Conservation (phyloP, 53 echinoderm and acorn worm species). For the Holothuria scabra region DNA sequence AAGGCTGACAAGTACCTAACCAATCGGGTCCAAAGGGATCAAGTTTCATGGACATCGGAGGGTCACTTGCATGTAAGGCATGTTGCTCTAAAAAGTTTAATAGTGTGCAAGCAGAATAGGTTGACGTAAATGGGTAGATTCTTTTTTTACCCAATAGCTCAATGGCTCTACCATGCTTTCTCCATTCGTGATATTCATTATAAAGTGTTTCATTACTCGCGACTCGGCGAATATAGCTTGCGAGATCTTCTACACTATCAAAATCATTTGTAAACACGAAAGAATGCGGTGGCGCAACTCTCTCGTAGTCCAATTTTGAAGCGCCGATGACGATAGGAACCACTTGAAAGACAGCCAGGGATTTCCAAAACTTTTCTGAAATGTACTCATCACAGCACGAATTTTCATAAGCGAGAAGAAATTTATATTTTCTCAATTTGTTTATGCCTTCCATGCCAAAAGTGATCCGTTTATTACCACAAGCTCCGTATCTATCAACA, state of each 20-base stretch:
- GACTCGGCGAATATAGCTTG: conserved; percentile 9
- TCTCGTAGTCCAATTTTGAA: neutral
- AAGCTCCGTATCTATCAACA: conserved; percentile 19
- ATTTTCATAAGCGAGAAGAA: conserved; percentile 9
- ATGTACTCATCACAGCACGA: conserved; percentile 26
- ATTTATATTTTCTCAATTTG: conserved; percentile 1
- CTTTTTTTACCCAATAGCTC: no score
- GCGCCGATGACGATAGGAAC: conserved; percentile 27
- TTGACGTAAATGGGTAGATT: no score
- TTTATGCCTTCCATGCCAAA: neutral
- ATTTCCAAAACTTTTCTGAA: conserved; percentile 31
- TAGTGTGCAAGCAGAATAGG: no score
- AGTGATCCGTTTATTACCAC: neutral
- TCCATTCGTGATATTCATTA: neutral
- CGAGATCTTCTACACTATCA: neutral
- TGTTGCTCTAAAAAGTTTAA: no score
- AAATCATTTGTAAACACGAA: conserved; percentile 14
- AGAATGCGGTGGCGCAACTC: conserved; percentile 15
- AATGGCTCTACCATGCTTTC: no score
- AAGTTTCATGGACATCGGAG: no score
- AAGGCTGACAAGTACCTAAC: no score
- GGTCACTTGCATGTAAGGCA: no score
- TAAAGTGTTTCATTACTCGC: conserved; percentile 6
- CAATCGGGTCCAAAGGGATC: no score
- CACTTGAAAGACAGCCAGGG: neutral